Base-by-base conservation (phyloP, 2,113 vertebrate genomes). In the Rafetus swinhoei region DNA sequence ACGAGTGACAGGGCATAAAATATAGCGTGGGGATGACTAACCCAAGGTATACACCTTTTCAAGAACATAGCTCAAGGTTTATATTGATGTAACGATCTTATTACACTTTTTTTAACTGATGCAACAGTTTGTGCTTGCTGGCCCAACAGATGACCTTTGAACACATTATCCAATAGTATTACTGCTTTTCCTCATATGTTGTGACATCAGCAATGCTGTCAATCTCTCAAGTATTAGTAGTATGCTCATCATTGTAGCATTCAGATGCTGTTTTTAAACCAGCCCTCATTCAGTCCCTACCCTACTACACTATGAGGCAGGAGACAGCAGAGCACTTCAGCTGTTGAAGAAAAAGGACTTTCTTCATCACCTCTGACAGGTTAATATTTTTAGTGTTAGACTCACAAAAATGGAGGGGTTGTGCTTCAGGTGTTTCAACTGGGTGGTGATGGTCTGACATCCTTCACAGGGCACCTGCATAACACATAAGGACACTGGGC, bases 361-460 rank as follows among this genome's bases (percentile, higher is more conserved):
- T 81, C 77, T 93, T 27, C 35, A 3, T 93, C 87, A 25, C 45
- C 59, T 77, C 80, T 59, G 53, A 0, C 3, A 65, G 69, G 35
- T 81, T 1, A 62, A 80, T 88, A 94, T 90, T 87, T 87, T 15
- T 27, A 25, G 79, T 65, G 62, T 90, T 92, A 81, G 76, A 54
- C 89, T 0, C 76, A 93, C n/a, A 85, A 35, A 69, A 69, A 14
- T 35, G 62, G 74, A 45, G 35, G 32, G 59, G 14, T 96, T 90
- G 84, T 87, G 80, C 84, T 83, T 80, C 79, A 27, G 65, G 0
- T 93, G 89, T 85, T 97, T 94, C 90, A 60, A 11, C 57, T 54
- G 65, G 53, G 7, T 9, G 87, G 62, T 88, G 79, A 87, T 90
- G 93, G 81, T 60, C 93, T 92, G 65, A 81, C 93, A 93, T 93